Evolutionary conservation across 2,888 invertebrate genomes (phyloP).

Genomic region (Drosophila phalerata): DNA sequence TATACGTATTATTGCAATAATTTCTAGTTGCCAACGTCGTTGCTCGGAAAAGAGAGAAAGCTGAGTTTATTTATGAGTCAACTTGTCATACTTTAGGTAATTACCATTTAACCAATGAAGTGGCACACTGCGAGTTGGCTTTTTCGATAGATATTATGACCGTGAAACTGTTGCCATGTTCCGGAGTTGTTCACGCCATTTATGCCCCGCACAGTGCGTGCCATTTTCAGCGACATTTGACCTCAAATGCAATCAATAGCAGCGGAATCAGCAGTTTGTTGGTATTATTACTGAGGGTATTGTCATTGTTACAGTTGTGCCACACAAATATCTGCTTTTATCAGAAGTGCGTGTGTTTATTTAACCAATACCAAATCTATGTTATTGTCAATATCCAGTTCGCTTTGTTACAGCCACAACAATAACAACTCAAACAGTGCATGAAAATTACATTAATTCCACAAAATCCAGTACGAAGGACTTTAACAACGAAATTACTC

Average conservation of each 20-base stretch:
- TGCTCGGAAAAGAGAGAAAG: neutral
- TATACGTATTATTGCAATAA: slow-evolving; percentile 1
- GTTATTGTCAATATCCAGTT: neutral
- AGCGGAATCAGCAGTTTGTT: slow-evolving; percentile 34
- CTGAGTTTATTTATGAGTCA: slow-evolving; percentile 41
- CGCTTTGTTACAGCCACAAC: neutral
- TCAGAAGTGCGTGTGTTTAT: slow-evolving; percentile 20
- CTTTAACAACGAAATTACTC: neutral
- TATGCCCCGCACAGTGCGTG: slow-evolving; percentile 34
- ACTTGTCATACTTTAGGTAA: slow-evolving; percentile 53
- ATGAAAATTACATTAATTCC: slow-evolving; percentile 5
- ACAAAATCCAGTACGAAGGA: neutral
- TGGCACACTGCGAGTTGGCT: slow-evolving; percentile 7
- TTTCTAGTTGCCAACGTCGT: slow-evolving; percentile 7
- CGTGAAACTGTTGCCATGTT: slow-evolving; percentile 34
- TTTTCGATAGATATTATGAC: slow-evolving; percentile 28
- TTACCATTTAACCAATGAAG: slow-evolving; percentile 33
- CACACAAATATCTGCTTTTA: slow-evolving; percentile 25
- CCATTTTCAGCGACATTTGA: slow-evolving; percentile 22
- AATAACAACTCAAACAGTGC: slow-evolving; percentile 9
- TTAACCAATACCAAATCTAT: slow-evolving; percentile 14
- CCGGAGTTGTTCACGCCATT: slow-evolving; percentile 12
- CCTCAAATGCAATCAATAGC: slow-evolving; percentile 51
- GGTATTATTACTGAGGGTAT: slow-evolving; percentile 19
- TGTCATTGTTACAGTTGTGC: slow-evolving; percentile 26